Conservation (phyloP, 2,888 invertebrate genomes). For the Erebia ligea region DNA sequence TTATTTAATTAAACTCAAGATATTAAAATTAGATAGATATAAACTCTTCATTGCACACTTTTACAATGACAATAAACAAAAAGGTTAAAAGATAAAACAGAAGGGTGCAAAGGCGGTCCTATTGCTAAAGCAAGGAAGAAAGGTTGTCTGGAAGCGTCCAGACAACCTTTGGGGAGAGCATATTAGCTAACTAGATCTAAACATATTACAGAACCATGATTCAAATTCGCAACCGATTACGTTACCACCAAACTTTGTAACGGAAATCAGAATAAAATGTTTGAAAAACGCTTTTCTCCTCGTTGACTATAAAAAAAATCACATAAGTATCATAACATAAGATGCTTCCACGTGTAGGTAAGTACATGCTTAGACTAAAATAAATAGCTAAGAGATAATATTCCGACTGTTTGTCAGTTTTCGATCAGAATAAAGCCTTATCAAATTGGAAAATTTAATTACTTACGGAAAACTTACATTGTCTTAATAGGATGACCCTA, state of each 20-base stretch:
- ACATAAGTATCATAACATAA: neutral
- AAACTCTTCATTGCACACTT: no score
- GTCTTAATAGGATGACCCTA: no score
- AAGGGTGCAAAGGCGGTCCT: no score
- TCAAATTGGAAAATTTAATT: slow-evolving; percentile 12
- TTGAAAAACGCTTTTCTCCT: neutral
- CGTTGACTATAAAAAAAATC: neutral
- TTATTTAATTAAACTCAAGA: no score
- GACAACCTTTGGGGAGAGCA: no score
- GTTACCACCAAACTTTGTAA: neutral
- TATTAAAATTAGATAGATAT: no score
- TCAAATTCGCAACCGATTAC: neutral
- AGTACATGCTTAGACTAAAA: neutral
- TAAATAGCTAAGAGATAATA: neutral
- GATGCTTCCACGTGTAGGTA: neutral
- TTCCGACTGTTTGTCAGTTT: neutral
- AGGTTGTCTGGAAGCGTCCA: no score
- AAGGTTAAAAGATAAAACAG: no score
- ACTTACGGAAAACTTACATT: no score
- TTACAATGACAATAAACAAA: no score
- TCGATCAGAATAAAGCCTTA: neutral
- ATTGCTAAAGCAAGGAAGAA: no score
- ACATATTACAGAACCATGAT: neutral
- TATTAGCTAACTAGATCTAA: no score
- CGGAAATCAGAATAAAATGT: neutral